Percentiles rank a stretch among this genome's conserved stretches.
Evolutionary conservation across 2,888 invertebrate species (phyloP).

Genomic region (Hofmannophila pseudospretella): DNA sequence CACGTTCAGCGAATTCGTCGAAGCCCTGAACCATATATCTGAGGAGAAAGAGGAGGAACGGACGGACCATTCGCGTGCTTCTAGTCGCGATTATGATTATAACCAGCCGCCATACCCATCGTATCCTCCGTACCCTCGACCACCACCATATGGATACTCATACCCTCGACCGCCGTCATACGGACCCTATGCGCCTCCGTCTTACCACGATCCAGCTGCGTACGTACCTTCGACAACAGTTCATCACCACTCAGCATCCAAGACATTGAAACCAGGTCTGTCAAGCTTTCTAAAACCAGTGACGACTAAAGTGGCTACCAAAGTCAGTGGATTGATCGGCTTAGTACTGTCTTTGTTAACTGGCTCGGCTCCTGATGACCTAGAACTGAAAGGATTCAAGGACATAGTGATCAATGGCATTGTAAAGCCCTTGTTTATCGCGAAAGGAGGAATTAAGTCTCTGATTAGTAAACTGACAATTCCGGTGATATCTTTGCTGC

Average conservation of each 20-base stretch:
- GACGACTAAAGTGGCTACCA: slow-evolving; percentile 43
- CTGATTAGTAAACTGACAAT: slow-evolving; percentile 59
- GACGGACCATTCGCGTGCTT: slow-evolving; percentile 19
- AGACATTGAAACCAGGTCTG: slow-evolving; percentile 34
- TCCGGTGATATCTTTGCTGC: slow-evolving; percentile 55
- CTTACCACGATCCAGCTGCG: slow-evolving; percentile 7
- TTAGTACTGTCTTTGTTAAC: slow-evolving; percentile 49
- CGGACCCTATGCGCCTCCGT: slow-evolving; percentile 13
- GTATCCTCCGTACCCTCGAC: slow-evolving; percentile 9
- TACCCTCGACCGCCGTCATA: slow-evolving; percentile 13
- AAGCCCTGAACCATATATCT: slow-evolving; percentile 30
- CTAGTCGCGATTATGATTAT: slow-evolving; percentile 14
- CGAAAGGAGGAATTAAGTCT: slow-evolving; percentile 57
- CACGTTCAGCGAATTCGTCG: slow-evolving; percentile 31
- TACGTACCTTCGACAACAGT: slow-evolving; percentile 12
- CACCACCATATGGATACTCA: slow-evolving; percentile 18
- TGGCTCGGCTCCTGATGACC: slow-evolving; percentile 39
- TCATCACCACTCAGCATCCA: slow-evolving; percentile 22
- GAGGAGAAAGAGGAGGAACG: slow-evolving; percentile 24
- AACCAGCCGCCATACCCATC: slow-evolving; percentile 10
- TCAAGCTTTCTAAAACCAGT: slow-evolving; percentile 44
- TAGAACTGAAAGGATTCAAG: slow-evolving; percentile 48
- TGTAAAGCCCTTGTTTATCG: slow-evolving; percentile 49
- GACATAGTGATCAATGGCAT: slow-evolving; percentile 57
- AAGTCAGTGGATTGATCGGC: slow-evolving; percentile 50